Percentiles rank a stretch among this genome's conserved stretches.
These are phyloP conservation scores for Camponotus fellah DNA, from an alignment of 2,888 invertebrate species.

Conservation along the genomic window DNA sequence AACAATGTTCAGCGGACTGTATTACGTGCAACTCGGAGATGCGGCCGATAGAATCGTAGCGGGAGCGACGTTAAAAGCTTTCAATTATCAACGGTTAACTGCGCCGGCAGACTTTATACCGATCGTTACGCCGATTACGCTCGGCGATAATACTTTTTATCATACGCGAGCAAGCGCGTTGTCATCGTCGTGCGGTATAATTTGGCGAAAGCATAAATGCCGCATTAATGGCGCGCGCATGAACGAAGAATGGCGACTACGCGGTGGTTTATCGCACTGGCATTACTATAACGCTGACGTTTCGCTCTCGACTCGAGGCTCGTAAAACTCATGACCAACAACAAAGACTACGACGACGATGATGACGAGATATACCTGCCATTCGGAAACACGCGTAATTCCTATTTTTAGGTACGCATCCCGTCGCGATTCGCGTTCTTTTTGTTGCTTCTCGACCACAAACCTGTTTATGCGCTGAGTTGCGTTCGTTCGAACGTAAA, in stretches of 20 bases:
- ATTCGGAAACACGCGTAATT: constrained; percentile 15
- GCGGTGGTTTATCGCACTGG: constrained; percentile 26
- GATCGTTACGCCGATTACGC: constrained; percentile 50
- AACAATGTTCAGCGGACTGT: constrained; percentile 16
- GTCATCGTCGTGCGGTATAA: constrained; percentile 26
- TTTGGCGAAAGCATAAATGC: constrained; percentile 50
- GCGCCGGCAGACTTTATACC: constrained; percentile 29
- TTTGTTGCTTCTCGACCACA: constrained; percentile 18
- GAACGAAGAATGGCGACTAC: background rate
- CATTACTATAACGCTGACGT: constrained; percentile 2
- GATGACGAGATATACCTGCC: background rate
- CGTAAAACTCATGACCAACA: constrained; percentile 33
- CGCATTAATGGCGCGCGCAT: constrained; percentile 29
- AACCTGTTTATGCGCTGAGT: background rate
- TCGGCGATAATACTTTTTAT: constrained; percentile 47
- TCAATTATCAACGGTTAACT: constrained; percentile 43
- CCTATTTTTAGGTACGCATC: constrained; percentile 10
- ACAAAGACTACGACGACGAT: background rate
- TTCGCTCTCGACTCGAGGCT: background rate
- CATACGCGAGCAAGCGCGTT: constrained; percentile 29
- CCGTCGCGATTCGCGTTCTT: background rate
- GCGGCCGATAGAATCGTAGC: constrained; percentile 37
- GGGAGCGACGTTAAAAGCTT: constrained; percentile 43
- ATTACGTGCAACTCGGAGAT: constrained; percentile 13
- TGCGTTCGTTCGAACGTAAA: background rate